Base-by-base conservation (phyloP, 1,140 invertebrate genomes). In the Caenorhabditis briggsae region DNA sequence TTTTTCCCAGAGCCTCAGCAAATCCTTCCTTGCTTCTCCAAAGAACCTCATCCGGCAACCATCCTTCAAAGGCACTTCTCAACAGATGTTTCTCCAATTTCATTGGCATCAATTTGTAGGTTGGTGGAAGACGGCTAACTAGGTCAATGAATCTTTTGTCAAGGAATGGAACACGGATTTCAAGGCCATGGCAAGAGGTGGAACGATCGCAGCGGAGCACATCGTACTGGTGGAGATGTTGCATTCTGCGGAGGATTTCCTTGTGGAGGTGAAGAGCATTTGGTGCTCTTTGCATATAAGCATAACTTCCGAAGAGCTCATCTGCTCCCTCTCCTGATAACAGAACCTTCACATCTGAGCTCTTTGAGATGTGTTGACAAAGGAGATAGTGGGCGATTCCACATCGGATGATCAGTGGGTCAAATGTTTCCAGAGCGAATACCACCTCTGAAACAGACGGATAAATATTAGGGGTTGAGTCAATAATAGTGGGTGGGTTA, bases 271-370 rank as follows among this genome's bases (percentile, higher is more conserved):
- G 90, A 20, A 85, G 82, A 2, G 86, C 82, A 84, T 85, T 92
- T n/a, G 91, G 91, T 14, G 91, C 91, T 50, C 88, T 59, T 84
- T 90, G 91, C 91, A 92, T 92, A 84, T 92, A 92, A 25, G 90
- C 90, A 82, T 92, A 92, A 18, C 91, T 92, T n/a, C 91, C 91
- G 70, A 92, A 92, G 23, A 92, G 84, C 88, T 92, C 91, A 88
- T 92, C 91, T 23, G 91, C 91, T 9, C 91, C 91, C 88, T 92
- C 91, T 50, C 91, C 91, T 64, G 83, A 88, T 88, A 86, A 85
- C 14, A 92, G 87, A 12, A 92, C 91, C 89, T 92, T 92, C 23
- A 92, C 91, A 64, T 92, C 89, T 0, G 89, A 91, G 46, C 87
- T 90, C 6, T 82, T 74, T 16, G 91, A 88, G 64, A 92, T 92